Percentiles rank a stretch among this genome's conserved stretches.
phyloP scores from a whole-genome alignment of 2,888 invertebrate species.

The Fabriciana adippe region DNA sequence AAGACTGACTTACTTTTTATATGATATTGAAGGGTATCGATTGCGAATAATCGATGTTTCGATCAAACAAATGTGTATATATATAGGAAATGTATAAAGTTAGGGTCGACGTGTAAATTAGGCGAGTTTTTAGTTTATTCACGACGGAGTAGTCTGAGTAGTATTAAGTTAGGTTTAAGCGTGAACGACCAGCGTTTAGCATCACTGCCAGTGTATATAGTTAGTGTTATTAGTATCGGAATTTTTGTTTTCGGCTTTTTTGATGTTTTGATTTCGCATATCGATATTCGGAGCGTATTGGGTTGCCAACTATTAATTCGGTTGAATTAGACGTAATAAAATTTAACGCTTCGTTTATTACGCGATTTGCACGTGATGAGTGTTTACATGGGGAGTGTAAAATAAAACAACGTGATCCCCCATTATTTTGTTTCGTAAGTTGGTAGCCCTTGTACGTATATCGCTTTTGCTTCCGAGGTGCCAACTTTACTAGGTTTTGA shows the following conservation, averaged over 20 bases:
- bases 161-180: conserved; percentile 51
- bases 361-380: background rate
- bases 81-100: conserved; percentile 40
- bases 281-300: conserved; percentile 9
- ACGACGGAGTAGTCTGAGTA: conserved; percentile 61
- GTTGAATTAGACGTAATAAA: background rate
- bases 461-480: conserved; percentile 55
- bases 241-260: conserved; percentile 48
- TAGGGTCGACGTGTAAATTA: conserved; percentile 41
- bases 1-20: conserved; percentile 79
- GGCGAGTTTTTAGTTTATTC: conserved; percentile 55
- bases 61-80: conserved; percentile 65
- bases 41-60: conserved; percentile 31
- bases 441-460: conserved; percentile 40
- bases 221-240: conserved; percentile 48
- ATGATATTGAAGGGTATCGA: conserved; percentile 58
- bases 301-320: conserved; percentile 38
- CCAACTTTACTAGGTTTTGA: conserved; percentile 39
- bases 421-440: conserved; percentile 8
- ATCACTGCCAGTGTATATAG: conserved; percentile 80
- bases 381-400: conserved; percentile 8
- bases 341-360: conserved; percentile 1
- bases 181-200: conserved; percentile 71
- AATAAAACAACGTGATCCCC: conserved; percentile 11
- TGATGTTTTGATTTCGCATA: conserved; percentile 53